Evolutionary conservation across 2,113 vertebrate genomes (phyloP), one percentile per base, ranked within the genome.

Genomic region (Callaeas wilsoni): DNA sequence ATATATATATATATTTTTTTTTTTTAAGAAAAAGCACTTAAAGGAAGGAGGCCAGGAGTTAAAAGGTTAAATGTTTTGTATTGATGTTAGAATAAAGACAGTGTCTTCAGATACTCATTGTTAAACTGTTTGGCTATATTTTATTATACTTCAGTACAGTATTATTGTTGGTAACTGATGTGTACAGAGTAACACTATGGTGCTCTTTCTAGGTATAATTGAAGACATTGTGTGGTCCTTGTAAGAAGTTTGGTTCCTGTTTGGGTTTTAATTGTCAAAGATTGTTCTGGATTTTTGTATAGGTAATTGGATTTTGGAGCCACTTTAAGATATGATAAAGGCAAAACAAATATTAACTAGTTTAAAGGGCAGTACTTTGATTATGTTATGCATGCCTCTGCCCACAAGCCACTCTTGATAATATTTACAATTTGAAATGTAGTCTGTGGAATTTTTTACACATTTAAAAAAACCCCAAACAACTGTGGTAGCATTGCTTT

Each of bases 161-260:
- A 95, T 95, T 97, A 92, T 96, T 94, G 88, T 93, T 95, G 94
- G 90, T 93, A 95, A 96, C 76, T 96, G 93, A 90, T 96, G 93
- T 97, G 93, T 93, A 93, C 94, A 92, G 90, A 92, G 68, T 78
- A 95, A 93, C 79, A 92, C 94, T 93, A 29, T 95, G 86, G 90
- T 93, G 86, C 80, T 92, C 90, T 92, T 96, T 96, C 92, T 96
- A 93, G 87, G 90, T 96, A 92, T 96, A 96, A 96, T 82, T 95
- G 85, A 74, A 92, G 93, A 94, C 96, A 75, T 97, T 95, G 75
- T 95, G 88, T 97, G 78, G 92, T 94, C 87, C 89, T 94, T 92
- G 41, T 89, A 93, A 81, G 87, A 94, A 80, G 69, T 60, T 91
- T 79, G 73, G 70, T 94, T 91, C 85, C 52, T 84, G 73, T 94